phyloP scores from a whole-genome alignment of 2,888 invertebrate genomes.

The Drosophila rubida region DNA sequence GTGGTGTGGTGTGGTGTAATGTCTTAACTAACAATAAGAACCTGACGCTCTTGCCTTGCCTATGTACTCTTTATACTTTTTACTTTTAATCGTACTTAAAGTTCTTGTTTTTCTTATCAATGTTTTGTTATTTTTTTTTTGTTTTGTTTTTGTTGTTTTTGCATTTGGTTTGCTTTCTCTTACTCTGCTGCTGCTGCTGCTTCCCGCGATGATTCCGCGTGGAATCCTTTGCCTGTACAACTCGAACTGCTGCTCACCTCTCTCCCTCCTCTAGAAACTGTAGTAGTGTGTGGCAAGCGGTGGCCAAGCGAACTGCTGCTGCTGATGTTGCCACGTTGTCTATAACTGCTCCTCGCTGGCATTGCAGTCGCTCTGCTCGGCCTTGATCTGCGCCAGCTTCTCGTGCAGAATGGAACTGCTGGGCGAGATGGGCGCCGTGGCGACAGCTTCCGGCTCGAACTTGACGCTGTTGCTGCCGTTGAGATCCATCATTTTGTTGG shows the following conservation, averaged over 20 bases:
- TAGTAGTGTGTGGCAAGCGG: constrained; percentile 72
- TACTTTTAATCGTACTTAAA: constrained; percentile 24
- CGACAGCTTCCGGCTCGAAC: constrained; percentile 45
- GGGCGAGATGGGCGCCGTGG: constrained; percentile 33
- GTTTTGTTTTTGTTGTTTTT: constrained; percentile 36
- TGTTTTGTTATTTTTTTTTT: constrained; percentile 6
- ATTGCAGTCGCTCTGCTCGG: constrained; percentile 71
- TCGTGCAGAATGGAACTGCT: constrained; percentile 81
- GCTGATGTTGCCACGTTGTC: constrained; percentile 74
- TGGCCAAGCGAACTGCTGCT: constrained; percentile 51
- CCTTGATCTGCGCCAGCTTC: constrained; percentile 84
- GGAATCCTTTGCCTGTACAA: constrained; percentile 39
- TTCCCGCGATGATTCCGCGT: background rate
- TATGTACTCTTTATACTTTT: constrained; percentile 15
- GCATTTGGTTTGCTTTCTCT: constrained; percentile 47
- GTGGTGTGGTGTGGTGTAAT: constrained; percentile 34
- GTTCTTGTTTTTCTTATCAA: constrained; percentile 4
- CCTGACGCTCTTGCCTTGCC: constrained; percentile 36
- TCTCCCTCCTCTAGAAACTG: constrained; percentile 59
- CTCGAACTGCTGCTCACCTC: constrained; percentile 32
- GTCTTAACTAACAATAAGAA: constrained; percentile 69
- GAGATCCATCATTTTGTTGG: constrained; percentile 76
- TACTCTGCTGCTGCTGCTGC: constrained; percentile 4
- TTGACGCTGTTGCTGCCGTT: constrained; percentile 76
- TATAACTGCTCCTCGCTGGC: constrained; percentile 83